phyloP scores from a whole-genome alignment of 1,140 invertebrate genomes.

The Dreissena rostriformis region DNA sequence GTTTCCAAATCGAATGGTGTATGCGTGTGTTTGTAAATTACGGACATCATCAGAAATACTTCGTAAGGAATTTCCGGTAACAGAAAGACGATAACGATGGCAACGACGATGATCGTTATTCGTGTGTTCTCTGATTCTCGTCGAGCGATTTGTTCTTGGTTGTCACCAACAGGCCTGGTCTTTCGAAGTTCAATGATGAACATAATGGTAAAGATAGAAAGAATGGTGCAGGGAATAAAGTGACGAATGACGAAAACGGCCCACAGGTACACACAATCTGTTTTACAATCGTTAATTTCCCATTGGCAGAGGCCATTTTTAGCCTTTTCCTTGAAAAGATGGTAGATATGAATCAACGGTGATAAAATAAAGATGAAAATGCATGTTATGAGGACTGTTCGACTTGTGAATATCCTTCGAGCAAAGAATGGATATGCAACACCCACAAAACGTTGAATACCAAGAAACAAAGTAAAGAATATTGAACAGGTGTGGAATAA shows the following conservation, averaged over 20 bases:
- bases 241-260: slow-evolving; percentile 3
- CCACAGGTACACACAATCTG: not conserved
- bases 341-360: slow-evolving; percentile 5
- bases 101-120: slow-evolving; percentile 16
- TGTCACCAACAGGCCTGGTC: not conserved
- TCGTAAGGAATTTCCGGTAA: slow-evolving; percentile 46
- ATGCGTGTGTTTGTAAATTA: not conserved
- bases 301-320: slow-evolving; percentile 4
- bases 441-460: slow-evolving; percentile 36
- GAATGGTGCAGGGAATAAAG: not conserved
- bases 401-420: not conserved
- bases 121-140: slow-evolving; percentile 17
- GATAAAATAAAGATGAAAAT: not conserved
- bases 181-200: slow-evolving; percentile 5
- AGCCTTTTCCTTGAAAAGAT: not conserved
- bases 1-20: slow-evolving; percentile 1
- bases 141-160: not conserved
- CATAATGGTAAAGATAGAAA: not conserved
- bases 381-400: not conserved
- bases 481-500: slow-evolving; percentile 45
- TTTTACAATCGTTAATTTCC: not conserved
- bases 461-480: slow-evolving; percentile 35
- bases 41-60: slow-evolving; percentile 10
- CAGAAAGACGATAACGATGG: slow-evolving; percentile 23
- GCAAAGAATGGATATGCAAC: slow-evolving; percentile 2